Percentiles rank a stretch among this genome's conserved stretches.
Conservation (phyloP, 2,113 vertebrate species). For the Tupaia tana region DNA sequence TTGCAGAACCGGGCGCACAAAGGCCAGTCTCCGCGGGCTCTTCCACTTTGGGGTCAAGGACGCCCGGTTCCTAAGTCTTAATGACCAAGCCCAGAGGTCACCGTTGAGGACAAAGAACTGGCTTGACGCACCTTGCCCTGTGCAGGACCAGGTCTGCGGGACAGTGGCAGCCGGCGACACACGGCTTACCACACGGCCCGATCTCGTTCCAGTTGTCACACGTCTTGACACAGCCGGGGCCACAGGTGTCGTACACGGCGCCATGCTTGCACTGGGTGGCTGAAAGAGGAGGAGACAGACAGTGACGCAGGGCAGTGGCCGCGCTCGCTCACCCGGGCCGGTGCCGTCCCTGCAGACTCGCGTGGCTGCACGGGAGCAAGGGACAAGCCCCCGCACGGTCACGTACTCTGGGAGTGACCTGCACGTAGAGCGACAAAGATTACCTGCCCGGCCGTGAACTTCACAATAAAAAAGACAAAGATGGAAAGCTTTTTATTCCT, state of each 20-base stretch:
- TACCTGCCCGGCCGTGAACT: not conserved
- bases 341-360: not conserved
- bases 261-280: constrained; percentile 96
- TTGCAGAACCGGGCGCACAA: constrained; percentile 75
- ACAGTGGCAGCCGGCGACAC: constrained; percentile 97
- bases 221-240: constrained; percentile 96
- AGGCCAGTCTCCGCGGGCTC: constrained; percentile 83
- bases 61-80: constrained; percentile 70
- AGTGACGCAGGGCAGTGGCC: not conserved
- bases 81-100: constrained; percentile 87
- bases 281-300: constrained; percentile 67
- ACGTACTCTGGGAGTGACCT: not conserved
- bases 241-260: constrained; percentile 97
- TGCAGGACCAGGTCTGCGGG: constrained; percentile 95
- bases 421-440: not conserved
- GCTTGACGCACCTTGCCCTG: constrained; percentile 96
- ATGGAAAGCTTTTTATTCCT: not conserved
- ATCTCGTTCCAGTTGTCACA: constrained; percentile 99
- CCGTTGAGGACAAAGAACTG: constrained; percentile 95
- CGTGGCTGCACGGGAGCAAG: too few relatives aligned
- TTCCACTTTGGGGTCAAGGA: constrained; percentile 55
- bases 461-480: not conserved
- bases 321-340: not conserved
- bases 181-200: constrained; percentile 93
- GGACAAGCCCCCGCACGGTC: too few relatives aligned